A percentile compares a stretch with the other conserved stretches of the same genome.
These are phyloP conservation scores for Catocala sponsa DNA, from an alignment of 2,888 invertebrate species.

Conservation along the genomic window DNA sequence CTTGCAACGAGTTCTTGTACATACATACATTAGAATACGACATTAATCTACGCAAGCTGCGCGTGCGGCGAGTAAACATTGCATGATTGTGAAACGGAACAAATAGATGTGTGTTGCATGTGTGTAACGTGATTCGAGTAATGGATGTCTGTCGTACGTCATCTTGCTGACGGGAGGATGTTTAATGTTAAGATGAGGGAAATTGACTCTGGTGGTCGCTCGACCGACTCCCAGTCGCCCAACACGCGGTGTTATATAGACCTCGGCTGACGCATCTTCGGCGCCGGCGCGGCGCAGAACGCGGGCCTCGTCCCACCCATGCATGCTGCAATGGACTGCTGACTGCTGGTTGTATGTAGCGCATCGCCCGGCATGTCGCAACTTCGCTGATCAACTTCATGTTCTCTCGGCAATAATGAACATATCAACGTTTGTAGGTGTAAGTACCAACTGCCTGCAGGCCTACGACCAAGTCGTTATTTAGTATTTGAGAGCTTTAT, in stretches of 20 bases:
- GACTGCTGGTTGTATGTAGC: constrained; percentile 68
- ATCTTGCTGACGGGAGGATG: constrained; percentile 82
- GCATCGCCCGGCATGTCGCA: constrained; percentile 76
- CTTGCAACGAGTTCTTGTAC: constrained; percentile 72
- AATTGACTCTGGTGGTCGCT: constrained; percentile 85
- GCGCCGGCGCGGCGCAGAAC: constrained; percentile 49
- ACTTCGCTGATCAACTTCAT: constrained; percentile 55
- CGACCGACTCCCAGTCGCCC: constrained; percentile 78
- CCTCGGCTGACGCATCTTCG: constrained; percentile 38
- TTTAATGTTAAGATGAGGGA: constrained; percentile 84
- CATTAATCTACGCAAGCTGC: constrained; percentile 56
- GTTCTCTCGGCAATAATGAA: constrained; percentile 76
- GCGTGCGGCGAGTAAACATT: constrained; percentile 69
- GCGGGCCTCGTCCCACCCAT: constrained; percentile 49
- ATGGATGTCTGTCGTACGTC: constrained; percentile 87
- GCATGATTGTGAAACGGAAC: constrained; percentile 84
- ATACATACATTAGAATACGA: constrained; percentile 67
- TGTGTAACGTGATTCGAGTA: constrained; percentile 80
- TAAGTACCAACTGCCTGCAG: constrained; percentile 60
- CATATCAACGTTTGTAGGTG: constrained; percentile 78
- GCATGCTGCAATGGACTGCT: constrained; percentile 61
- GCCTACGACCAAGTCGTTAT: constrained; percentile 73
- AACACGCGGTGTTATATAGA: constrained; percentile 81
- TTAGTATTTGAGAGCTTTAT: constrained; percentile 70
- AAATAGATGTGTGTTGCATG: constrained; percentile 87